Conservation (phyloP, 92 coral and sea anemone genomes). For the Galaxea fascicularis region DNA sequence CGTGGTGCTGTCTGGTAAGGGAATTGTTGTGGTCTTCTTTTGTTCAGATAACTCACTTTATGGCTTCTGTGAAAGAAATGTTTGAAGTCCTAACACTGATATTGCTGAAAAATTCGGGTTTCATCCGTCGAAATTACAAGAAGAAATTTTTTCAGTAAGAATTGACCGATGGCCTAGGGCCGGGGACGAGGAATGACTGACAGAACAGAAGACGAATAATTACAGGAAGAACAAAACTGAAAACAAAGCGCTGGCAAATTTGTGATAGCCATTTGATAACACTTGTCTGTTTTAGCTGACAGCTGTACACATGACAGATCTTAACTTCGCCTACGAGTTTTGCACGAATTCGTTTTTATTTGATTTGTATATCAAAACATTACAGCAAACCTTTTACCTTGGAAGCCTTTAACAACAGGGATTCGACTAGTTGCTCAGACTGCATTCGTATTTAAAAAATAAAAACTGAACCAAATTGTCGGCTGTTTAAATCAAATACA, state of each 20-base stretch:
- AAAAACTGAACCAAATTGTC: background rate
- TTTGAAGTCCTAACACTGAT: background rate
- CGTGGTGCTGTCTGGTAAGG: slow-evolving; percentile 6
- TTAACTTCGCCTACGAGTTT: slow-evolving; percentile 10
- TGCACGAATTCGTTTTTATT: slow-evolving; percentile 29
- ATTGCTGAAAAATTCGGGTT: background rate
- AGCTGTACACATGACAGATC: slow-evolving; percentile 30
- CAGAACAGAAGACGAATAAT: background rate
- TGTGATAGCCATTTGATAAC: slow-evolving; percentile 43
- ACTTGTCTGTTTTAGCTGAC: slow-evolving; percentile 35
- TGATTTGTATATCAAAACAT: slow-evolving; percentile 24
- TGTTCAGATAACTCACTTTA: slow-evolving; percentile 7
- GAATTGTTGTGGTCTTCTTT: slow-evolving; percentile 31
- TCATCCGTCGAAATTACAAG: background rate
- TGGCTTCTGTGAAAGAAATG: background rate
- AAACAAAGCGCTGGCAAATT: slow-evolving; percentile 26
- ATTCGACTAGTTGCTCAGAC: background rate
- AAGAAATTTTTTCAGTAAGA: background rate
- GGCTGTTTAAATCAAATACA: slow-evolving; percentile 14
- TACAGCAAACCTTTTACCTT: background rate
- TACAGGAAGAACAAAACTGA: background rate
- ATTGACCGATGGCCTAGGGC: slow-evolving; percentile 12
- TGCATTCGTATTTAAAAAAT: slow-evolving; percentile 2
- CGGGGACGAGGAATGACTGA: background rate
- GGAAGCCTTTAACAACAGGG: background rate